Conservation (phyloP, 2,888 invertebrate genomes). For the Heliothis peltigera region DNA sequence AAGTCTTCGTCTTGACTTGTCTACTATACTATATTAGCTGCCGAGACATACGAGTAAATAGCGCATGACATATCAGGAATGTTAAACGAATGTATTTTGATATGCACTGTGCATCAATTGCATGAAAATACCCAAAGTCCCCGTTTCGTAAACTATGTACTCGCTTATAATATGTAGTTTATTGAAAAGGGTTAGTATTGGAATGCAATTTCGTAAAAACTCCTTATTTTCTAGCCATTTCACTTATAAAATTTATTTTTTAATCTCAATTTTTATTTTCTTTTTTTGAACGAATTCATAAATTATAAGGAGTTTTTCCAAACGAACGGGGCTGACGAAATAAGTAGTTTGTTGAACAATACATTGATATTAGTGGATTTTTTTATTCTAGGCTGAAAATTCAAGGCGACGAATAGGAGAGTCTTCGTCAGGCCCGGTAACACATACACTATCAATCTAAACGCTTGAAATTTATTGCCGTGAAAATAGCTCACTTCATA, state of each 20-base stretch:
- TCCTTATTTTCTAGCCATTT: slow-evolving; percentile 65
- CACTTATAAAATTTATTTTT: slow-evolving; percentile 7
- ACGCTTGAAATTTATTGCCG: slow-evolving; percentile 65
- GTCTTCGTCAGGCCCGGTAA: slow-evolving; percentile 77
- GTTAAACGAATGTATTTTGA: slow-evolving; percentile 25
- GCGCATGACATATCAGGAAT: slow-evolving; percentile 66
- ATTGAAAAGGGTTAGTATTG: slow-evolving; percentile 66
- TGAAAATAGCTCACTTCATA: slow-evolving; percentile 61
- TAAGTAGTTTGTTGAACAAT: slow-evolving; percentile 71
- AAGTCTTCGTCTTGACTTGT: slow-evolving; percentile 19
- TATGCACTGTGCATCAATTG: slow-evolving; percentile 65
- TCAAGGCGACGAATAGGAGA: slow-evolving; percentile 76
- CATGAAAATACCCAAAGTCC: slow-evolving; percentile 65
- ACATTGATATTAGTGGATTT: slow-evolving; percentile 68
- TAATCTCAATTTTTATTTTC: slow-evolving; percentile 14
- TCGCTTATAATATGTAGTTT: slow-evolving; percentile 60
- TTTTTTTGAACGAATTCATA: slow-evolving; percentile 12
- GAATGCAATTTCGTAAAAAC: slow-evolving; percentile 70
- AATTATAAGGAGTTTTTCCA: slow-evolving; percentile 71
- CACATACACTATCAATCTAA: slow-evolving; percentile 65
- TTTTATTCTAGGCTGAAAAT: slow-evolving; percentile 77
- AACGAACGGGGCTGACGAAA: slow-evolving; percentile 75
- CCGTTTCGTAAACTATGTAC: slow-evolving; percentile 64
- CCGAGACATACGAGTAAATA: slow-evolving; percentile 33
- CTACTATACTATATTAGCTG: slow-evolving; percentile 32